phyloP scores from a whole-genome alignment of 2,113 vertebrate species.

The Carettochelys insculpta region DNA sequence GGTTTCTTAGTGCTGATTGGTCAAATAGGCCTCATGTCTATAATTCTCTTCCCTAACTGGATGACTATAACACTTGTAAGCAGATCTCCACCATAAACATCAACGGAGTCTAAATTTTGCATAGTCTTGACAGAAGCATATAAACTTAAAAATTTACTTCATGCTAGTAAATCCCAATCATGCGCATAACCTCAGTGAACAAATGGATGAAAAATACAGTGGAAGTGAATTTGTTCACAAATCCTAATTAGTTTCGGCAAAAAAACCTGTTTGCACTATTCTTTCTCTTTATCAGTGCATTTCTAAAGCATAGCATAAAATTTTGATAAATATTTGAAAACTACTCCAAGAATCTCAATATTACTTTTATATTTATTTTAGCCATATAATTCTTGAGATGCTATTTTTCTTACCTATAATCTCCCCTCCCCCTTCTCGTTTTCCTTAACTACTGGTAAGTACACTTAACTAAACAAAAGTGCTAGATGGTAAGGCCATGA shows the following conservation, averaged over 20 bases:
- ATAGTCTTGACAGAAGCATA: not conserved
- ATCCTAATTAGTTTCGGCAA: not conserved
- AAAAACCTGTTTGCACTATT: not conserved
- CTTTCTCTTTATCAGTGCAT: not conserved
- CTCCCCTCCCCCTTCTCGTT: constrained; percentile 43
- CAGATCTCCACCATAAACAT: not conserved
- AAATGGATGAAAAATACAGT: not conserved
- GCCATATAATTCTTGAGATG: constrained; percentile 38
- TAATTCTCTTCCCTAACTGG: not conserved
- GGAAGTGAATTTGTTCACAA: constrained; percentile 17
- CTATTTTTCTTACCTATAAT: constrained; percentile 21
- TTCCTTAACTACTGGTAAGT: constrained; percentile 55
- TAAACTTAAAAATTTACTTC: not conserved
- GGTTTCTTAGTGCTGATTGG: constrained; percentile 4
- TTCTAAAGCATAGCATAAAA: not conserved
- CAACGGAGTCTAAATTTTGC: not conserved
- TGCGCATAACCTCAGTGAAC: not conserved
- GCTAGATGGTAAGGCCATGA: constrained; percentile 72
- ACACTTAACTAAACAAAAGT: constrained; percentile 66
- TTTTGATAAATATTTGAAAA: constrained; percentile 9
- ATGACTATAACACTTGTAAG: not conserved
- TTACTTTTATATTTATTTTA: constrained; percentile 30
- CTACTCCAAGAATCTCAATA: constrained; percentile 24
- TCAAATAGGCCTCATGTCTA: not conserved
- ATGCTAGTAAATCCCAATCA: not conserved